Conservation (phyloP, 2,113 vertebrate species). For the Paedocypris sp. region DNA sequence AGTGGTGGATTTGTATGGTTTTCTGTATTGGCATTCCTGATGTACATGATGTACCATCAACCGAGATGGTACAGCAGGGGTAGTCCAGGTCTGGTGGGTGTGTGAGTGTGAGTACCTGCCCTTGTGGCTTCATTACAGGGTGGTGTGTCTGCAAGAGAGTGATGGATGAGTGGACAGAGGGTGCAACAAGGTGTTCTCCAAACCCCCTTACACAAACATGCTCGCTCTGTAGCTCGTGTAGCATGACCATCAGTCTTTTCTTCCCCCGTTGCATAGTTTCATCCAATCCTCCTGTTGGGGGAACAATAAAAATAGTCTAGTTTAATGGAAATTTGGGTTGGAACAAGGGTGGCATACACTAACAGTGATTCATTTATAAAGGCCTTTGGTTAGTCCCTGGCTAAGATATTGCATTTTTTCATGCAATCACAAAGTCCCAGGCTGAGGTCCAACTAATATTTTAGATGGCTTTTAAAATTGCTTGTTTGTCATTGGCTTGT, state of each 20-base stretch:
- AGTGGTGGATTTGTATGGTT: constrained; percentile 10
- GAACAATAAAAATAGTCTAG: neutral
- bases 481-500: neutral
- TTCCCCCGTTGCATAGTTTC: neutral
- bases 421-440: too few relatives aligned
- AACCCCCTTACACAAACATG: neutral
- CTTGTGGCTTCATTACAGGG: constrained; percentile 29
- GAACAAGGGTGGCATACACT: neutral
- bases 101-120: constrained; percentile 12
- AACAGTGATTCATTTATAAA: neutral
- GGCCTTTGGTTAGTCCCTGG: neutral
- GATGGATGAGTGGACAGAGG: constrained; percentile 34
- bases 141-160: neutral
- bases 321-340: neutral
- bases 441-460: too few relatives aligned
- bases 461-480: neutral
- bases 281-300: neutral
- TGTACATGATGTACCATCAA: constrained; percentile 6
- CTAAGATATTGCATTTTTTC: too few relatives aligned
- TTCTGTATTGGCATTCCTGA: too few relatives aligned
- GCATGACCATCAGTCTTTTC: neutral
- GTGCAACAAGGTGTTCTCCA: constrained; percentile 11
- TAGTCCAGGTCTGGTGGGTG: neutral
- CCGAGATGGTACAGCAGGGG: neutral
- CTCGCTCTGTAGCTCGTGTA: too few relatives aligned